Conservation (phyloP, 2,797 vertebrate genomes). For the Falco cherrug region DNA sequence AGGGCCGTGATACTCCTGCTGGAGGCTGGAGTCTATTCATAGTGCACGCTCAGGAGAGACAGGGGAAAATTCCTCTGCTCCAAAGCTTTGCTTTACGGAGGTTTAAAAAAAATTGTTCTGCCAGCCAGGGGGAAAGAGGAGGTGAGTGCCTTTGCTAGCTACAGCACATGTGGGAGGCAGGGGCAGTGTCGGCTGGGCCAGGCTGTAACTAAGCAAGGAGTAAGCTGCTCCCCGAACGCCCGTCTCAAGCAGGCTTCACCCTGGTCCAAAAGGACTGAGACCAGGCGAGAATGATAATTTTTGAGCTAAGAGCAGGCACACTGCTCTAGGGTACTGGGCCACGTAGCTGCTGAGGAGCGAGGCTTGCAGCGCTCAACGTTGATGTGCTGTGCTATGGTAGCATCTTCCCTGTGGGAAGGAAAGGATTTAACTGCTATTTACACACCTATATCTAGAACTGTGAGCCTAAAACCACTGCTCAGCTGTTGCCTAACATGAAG, state of each 20-base stretch:
- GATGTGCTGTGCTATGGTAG: not conserved
- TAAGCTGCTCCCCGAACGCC: not conserved
- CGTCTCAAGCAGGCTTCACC: not conserved
- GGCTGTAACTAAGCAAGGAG: not conserved
- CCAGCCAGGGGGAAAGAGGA: not conserved
- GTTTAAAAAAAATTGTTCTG: not conserved
- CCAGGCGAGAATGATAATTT: not conserved
- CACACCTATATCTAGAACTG: not conserved
- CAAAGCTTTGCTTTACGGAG: not conserved
- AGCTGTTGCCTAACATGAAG: not conserved
- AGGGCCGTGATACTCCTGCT: not conserved
- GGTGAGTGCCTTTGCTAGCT: not conserved
- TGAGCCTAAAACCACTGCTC: not conserved
- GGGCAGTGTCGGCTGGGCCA: not conserved
- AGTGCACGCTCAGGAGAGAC: not conserved
- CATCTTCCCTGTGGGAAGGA: not conserved
- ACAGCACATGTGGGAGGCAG: not conserved
- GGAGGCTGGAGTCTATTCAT: not conserved
- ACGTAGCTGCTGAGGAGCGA: rapidly evolving
- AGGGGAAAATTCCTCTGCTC: not conserved
- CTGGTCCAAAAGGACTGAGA: not conserved
- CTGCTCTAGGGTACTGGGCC: not conserved
- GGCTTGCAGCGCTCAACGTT: not conserved
- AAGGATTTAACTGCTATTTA: not conserved
- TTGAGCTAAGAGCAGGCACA: not conserved